Conservation (phyloP, 2,113 vertebrate species). For the Calcarius ornatus region DNA sequence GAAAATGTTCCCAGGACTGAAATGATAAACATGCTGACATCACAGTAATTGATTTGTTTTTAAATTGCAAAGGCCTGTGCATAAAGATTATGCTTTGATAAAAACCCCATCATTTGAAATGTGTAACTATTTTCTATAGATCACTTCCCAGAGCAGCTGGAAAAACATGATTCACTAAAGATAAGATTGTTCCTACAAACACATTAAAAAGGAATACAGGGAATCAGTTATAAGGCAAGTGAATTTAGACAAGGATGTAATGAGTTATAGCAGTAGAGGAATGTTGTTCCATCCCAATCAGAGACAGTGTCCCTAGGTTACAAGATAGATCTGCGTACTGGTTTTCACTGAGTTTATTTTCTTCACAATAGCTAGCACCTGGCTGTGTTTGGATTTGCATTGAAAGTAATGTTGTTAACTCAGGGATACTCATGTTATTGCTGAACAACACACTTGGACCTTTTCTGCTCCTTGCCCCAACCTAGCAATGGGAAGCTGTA, state of each 20-base stretch:
- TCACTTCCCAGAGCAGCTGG: slow-evolving; percentile 48
- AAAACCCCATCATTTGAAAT: slow-evolving; percentile 47
- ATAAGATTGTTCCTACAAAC: slow-evolving; percentile 8
- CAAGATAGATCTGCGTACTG: neutral
- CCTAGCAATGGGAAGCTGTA: neutral
- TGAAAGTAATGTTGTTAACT: neutral
- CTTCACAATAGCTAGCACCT: neutral
- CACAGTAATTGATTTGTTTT: slow-evolving; percentile 59
- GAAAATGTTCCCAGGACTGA: slow-evolving; percentile 69
- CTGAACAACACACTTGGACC: neutral
- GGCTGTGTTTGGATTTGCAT: neutral
- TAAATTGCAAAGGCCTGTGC: slow-evolving; percentile 41
- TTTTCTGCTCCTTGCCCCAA: neutral
- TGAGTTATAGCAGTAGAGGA: slow-evolving; percentile 2
- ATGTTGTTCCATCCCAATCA: neutral
- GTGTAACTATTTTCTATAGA: slow-evolving; percentile 38
- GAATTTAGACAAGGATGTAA: slow-evolving; percentile 18
- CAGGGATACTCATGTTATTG: neutral
- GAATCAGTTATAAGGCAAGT: neutral
- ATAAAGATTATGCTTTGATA: slow-evolving; percentile 56
- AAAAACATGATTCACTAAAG: slow-evolving; percentile 50
- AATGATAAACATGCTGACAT: slow-evolving; percentile 66
- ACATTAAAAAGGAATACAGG: neutral
- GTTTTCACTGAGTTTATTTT: neutral
- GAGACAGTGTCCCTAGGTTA: neutral